Percentiles rank a stretch among this genome's conserved stretches.
Evolutionary conservation across 2,113 vertebrate genomes (phyloP).

Genomic region (Thoracochromis brauschi): DNA sequence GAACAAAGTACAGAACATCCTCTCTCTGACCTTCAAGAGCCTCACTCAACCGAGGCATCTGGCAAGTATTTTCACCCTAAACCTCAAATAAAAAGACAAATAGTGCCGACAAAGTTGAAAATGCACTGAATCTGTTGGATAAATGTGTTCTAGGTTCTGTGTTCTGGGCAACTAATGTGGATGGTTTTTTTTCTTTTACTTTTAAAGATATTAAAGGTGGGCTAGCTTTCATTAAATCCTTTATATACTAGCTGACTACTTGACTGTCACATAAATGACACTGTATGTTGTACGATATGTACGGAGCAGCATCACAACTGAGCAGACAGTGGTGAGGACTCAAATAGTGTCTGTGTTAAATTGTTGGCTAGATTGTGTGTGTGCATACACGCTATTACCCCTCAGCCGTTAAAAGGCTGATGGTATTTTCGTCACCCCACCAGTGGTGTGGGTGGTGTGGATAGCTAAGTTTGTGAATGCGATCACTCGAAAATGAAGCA

Average conservation of each 20-base stretch:
- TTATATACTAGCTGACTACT: neutral
- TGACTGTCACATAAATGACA: neutral
- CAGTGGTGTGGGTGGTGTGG: neutral
- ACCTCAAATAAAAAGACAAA: neutral
- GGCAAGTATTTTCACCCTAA: neutral
- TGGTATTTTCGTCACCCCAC: neutral
- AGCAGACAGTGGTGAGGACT: neutral
- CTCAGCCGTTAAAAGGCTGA: neutral
- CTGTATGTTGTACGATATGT: neutral
- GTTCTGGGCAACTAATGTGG: neutral
- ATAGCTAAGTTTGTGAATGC: neutral
- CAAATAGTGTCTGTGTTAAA: neutral
- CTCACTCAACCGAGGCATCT: neutral
- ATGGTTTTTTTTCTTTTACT: neutral
- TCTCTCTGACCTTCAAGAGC: neutral
- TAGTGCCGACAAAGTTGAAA: neutral
- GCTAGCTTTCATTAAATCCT: neutral
- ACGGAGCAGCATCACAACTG: neutral
- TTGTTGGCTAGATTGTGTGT: neutral
- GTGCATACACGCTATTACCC: accelerated
- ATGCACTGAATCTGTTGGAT: neutral
- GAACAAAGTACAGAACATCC: neutral
- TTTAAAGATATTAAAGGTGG: neutral
- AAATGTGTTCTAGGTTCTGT: neutral
- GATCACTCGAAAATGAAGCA: accelerated